Evolutionary conservation across 1,140 invertebrate genomes (phyloP).

Genomic region (Mesaphorura yosii): DNA sequence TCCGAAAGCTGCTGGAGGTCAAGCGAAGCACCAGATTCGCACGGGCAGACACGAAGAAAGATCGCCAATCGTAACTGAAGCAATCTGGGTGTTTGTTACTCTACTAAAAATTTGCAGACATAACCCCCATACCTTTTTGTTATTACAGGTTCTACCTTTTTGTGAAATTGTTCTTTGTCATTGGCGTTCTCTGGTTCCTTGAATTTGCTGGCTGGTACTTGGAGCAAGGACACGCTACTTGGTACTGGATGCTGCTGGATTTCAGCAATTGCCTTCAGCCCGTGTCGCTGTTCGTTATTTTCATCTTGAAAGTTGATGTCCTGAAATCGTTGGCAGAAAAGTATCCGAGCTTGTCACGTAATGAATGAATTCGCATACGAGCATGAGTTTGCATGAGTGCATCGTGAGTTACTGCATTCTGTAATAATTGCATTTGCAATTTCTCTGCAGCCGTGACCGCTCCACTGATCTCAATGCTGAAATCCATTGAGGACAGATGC

Average conservation of each 20-base stretch:
- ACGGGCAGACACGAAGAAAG: not conserved
- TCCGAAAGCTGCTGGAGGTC: not conserved
- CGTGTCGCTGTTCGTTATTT: constrained; percentile 10
- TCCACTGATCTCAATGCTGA: no score
- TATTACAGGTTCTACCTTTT: constrained; percentile 10
- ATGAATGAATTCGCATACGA: no score
- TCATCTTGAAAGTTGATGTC: constrained; percentile 1
- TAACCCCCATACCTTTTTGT: not conserved
- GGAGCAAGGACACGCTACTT: not conserved
- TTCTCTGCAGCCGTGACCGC: no score
- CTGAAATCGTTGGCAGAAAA: not conserved
- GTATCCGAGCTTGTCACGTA: not conserved
- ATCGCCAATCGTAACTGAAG: not conserved
- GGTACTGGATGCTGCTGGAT: constrained; percentile 6
- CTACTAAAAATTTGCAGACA: no score
- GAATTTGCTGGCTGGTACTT: constrained; percentile 2
- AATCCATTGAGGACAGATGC: no score
- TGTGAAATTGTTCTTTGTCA: constrained; percentile 1
- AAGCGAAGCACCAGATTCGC: not conserved
- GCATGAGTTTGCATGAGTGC: no score
- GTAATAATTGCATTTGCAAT: no score
- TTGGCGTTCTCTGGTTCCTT: constrained; percentile 6
- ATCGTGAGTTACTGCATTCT: no score
- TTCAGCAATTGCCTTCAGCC: constrained; percentile 1
- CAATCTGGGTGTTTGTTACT: no score